These are phyloP conservation scores for Salarias fasciatus DNA, from an alignment of 2,797 vertebrate genomes.

Conservation along the genomic window DNA sequence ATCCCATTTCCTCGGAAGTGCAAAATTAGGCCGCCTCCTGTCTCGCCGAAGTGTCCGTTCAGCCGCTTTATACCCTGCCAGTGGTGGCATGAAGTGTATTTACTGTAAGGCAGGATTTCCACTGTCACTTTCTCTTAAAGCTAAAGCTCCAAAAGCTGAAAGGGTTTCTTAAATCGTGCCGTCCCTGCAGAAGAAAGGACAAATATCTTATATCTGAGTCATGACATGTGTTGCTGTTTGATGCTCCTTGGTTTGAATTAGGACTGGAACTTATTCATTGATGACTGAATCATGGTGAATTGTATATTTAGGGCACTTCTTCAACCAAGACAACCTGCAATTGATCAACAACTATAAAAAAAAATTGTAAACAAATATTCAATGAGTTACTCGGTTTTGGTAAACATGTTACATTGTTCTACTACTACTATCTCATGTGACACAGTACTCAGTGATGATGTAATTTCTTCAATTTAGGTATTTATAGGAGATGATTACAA, in stretches of 20 bases:
- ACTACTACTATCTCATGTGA: no score
- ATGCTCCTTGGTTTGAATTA: conserved; percentile 25
- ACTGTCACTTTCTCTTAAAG: conserved; percentile 22
- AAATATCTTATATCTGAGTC: conserved; percentile 22
- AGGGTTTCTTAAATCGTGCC: not conserved
- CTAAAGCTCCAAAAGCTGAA: not conserved
- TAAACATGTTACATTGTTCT: no score
- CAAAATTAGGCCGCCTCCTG: conserved; percentile 72
- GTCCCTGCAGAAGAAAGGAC: conserved; percentile 21
- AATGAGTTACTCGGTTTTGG: no score
- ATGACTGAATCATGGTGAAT: no score
- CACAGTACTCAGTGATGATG: no score
- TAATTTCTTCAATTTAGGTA: no score
- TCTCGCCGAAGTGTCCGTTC: conserved; percentile 54
- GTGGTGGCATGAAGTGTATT: not conserved
- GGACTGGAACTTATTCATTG: not conserved
- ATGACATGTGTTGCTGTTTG: conserved; percentile 18
- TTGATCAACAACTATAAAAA: no score
- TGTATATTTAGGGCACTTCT: no score
- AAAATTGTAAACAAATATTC: no score
- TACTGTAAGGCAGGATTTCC: conserved; percentile 32
- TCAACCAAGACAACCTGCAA: no score
- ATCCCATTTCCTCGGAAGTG: conserved; percentile 70
- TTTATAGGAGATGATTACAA: no score
- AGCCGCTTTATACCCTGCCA: conserved; percentile 26